A percentile compares a stretch with the other conserved stretches of the same genome.
These are phyloP conservation scores for Ursus arctos DNA, from an alignment of 2,113 vertebrate species.

Conservation along the genomic window DNA sequence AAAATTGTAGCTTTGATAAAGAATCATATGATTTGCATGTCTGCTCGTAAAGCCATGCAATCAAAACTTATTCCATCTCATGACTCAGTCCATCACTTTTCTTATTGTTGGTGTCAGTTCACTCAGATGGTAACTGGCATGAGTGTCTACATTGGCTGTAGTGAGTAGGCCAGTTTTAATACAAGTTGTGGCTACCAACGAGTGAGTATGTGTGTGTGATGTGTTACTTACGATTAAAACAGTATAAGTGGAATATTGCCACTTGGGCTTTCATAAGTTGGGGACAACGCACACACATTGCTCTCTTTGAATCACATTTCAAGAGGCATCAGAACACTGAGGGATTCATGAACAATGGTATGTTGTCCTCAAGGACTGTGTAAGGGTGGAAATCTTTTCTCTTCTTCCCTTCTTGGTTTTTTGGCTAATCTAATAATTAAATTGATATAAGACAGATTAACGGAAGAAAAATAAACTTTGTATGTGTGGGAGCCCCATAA, in stretches of 20 bases:
- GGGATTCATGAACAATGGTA: background rate
- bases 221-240: background rate
- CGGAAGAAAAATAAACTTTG: background rate
- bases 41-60: background rate
- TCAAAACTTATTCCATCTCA: background rate
- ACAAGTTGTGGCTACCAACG: background rate
- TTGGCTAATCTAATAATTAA: background rate
- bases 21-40: background rate
- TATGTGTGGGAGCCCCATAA: background rate
- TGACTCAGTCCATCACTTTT: background rate
- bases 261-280: background rate
- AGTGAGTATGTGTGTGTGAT: background rate
- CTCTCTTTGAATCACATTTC: background rate
- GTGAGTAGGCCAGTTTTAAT: background rate
- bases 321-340: background rate
- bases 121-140: background rate
- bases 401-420: background rate
- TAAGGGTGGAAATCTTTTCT: background rate
- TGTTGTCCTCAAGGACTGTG: background rate
- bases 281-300: background rate
- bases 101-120: background rate
- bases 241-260: background rate
- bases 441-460: background rate
- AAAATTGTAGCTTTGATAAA: background rate
- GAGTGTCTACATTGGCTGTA: background rate